These are phyloP conservation scores for Lepidothrix coronata DNA, from an alignment of 2,113 vertebrate genomes.

Conservation along the genomic window DNA sequence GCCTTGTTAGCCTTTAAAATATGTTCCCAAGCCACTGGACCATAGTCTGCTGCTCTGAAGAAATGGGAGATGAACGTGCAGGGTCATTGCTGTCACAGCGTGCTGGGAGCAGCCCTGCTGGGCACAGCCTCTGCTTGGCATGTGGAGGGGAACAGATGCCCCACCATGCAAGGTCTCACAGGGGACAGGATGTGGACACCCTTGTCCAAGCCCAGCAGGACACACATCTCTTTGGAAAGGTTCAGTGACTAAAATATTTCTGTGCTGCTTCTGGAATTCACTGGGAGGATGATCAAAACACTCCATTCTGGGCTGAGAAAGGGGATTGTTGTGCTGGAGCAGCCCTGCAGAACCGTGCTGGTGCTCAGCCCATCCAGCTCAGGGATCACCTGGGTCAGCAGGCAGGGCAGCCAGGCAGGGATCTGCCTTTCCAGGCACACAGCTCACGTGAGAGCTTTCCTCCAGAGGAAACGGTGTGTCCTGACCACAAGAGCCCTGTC, in stretches of 20 bases:
- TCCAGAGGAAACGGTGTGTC: neutral
- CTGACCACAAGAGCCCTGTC: neutral
- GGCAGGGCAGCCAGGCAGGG: neutral
- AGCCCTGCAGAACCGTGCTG: neutral
- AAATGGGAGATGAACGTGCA: neutral
- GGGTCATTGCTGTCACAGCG: neutral
- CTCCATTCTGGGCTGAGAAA: neutral
- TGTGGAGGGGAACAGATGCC: neutral
- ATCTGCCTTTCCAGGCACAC: neutral
- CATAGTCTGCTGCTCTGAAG: neutral
- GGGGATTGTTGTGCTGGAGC: neutral
- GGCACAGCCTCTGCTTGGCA: neutral
- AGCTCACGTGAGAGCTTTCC: neutral
- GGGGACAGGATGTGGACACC: neutral
- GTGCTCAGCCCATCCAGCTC: rapidly evolving
- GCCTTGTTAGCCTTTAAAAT: slow-evolving; percentile 50
- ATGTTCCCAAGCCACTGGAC: neutral
- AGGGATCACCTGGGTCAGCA: neutral
- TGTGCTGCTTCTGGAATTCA: neutral
- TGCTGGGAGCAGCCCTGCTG: neutral
- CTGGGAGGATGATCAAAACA: neutral
- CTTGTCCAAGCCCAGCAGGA: neutral
- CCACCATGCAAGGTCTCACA: neutral
- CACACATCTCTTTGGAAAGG: neutral
- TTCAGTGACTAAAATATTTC: neutral